phyloP scores from a whole-genome alignment of 1,140 invertebrate genomes.

The Ceratitis capitata region DNA sequence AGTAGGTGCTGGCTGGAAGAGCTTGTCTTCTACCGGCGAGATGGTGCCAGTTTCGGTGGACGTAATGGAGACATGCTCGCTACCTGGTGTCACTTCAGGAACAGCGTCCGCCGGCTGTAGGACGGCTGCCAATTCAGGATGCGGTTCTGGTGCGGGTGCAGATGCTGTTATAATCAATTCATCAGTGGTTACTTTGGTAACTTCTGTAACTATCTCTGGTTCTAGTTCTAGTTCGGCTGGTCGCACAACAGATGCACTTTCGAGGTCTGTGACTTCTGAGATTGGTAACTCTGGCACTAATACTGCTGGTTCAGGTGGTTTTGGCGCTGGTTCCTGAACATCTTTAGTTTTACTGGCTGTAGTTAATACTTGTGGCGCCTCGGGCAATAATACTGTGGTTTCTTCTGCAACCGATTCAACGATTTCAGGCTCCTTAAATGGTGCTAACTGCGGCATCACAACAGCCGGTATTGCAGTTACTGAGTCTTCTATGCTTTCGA shows the following conservation, averaged over 20 bases:
- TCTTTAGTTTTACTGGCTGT: slow-evolving; percentile 40
- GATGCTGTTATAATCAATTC: not conserved
- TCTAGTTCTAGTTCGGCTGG: not conserved
- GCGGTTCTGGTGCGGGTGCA: not conserved
- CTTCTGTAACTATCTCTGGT: not conserved
- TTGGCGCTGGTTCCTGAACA: not conserved
- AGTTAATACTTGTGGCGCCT: not conserved
- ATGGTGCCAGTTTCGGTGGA: not conserved
- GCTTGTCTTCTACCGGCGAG: not conserved
- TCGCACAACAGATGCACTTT: not conserved
- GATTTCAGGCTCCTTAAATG: not conserved
- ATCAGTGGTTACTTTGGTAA: not conserved
- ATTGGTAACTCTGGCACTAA: not conserved
- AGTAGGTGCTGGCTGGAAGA: not conserved
- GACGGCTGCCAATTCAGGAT: too few species aligned
- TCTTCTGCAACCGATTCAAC: not conserved
- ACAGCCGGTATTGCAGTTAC: not conserved
- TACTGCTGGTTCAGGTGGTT: not conserved
- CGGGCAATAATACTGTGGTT: not conserved
- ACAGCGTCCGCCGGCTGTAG: too few species aligned
- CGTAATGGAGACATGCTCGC: not conserved
- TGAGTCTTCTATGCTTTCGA: slow-evolving; percentile 4
- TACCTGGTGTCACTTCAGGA: not conserved
- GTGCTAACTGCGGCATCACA: not conserved
- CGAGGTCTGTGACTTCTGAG: not conserved